Conservation (phyloP, 1,140 invertebrate species). For the Pteromalus puparum region DNA sequence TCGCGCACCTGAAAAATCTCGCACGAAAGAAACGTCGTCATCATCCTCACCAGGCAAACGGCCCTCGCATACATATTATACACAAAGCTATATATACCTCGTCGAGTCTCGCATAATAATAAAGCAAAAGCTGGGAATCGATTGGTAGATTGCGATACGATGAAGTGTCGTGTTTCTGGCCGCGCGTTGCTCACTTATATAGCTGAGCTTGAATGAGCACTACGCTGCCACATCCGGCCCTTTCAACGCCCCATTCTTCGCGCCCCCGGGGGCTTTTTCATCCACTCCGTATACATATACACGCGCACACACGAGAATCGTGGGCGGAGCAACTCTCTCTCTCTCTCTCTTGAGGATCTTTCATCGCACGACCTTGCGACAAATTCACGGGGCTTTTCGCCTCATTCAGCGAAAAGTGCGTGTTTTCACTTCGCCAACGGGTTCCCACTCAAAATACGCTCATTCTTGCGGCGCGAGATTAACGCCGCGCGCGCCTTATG, state of each 20-base stretch:
- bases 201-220: conserved; percentile 52
- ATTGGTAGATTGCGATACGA: conserved; percentile 62
- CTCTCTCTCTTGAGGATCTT: conserved; percentile 40
- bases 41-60: too few species aligned
- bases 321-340: conserved; percentile 55
- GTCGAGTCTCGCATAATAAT: not conserved
- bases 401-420: conserved; percentile 53
- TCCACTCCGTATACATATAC: conserved; percentile 2
- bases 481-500: conserved; percentile 34
- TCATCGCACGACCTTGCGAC: conserved; percentile 54
- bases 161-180: conserved; percentile 59
- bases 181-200: conserved; percentile 60
- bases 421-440: conserved; percentile 59
- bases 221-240: conserved; percentile 64
- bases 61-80: not conserved
- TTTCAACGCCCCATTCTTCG: conserved; percentile 57
- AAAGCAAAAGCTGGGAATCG: conserved; percentile 47
- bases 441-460: conserved; percentile 58
- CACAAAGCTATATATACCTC: not conserved
- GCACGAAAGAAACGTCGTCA: not conserved
- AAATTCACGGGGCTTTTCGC: conserved; percentile 55
- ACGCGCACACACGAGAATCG: conserved; percentile 44
- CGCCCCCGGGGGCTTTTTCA: conserved; percentile 49
- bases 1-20: not conserved
- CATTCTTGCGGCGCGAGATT: conserved; percentile 42